These are phyloP conservation scores for Chaetorhynchus papuensis DNA, from an alignment of 2,113 vertebrate genomes.

Conservation along the genomic window DNA sequence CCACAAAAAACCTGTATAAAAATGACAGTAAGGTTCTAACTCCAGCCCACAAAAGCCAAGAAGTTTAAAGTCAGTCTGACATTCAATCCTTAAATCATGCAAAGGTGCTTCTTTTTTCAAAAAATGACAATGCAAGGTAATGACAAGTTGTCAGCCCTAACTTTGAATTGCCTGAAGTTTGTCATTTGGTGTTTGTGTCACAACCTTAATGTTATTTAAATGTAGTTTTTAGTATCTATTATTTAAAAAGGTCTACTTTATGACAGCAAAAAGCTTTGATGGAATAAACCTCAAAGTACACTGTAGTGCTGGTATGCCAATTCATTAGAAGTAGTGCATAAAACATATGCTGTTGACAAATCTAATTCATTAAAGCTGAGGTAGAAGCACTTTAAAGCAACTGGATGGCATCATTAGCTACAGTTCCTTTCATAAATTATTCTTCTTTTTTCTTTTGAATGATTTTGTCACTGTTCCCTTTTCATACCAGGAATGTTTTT, in stretches of 20 bases:
- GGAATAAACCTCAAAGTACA: conserved; percentile 71
- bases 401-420: conserved; percentile 75
- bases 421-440: conserved; percentile 77
- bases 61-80: conserved; percentile 69
- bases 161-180: conserved; percentile 72
- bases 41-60: conserved; percentile 63
- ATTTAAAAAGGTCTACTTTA: conserved; percentile 76
- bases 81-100: conserved; percentile 67
- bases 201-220: conserved; percentile 80
- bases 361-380: conserved; percentile 77
- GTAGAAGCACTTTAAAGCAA: conserved; percentile 76
- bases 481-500: conserved; percentile 56
- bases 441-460: conserved; percentile 74
- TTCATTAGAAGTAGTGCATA: conserved; percentile 78
- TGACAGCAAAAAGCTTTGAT: conserved; percentile 75
- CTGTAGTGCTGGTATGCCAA: conserved; percentile 43
- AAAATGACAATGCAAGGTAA: conserved; percentile 59
- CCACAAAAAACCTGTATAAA: neutral
- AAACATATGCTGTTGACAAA: conserved; percentile 79
- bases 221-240: conserved; percentile 78
- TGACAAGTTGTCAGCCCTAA: conserved; percentile 66
- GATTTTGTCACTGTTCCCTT: conserved; percentile 71
- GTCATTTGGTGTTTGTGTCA: conserved; percentile 77
- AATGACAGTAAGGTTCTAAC: conserved; percentile 68
- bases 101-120: conserved; percentile 45